Conservation (phyloP, 1,140 invertebrate species). For the Hypothenemus hampei region DNA sequence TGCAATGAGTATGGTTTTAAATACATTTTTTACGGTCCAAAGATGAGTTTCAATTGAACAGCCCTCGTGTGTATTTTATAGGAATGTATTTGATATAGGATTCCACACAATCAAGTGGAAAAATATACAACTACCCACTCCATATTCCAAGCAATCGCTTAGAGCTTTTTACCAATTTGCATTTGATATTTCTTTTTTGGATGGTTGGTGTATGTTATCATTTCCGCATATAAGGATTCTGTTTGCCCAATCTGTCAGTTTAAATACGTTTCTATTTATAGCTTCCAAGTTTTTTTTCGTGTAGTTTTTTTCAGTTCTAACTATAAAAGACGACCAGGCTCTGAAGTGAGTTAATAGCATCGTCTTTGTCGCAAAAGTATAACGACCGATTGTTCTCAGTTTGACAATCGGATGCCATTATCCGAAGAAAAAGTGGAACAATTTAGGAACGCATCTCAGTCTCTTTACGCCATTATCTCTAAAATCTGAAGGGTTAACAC, state of each 20-base stretch:
- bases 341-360: constrained; percentile 5
- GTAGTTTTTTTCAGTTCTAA: not conserved
- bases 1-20: too few relatives aligned
- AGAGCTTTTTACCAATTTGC: constrained; percentile 20
- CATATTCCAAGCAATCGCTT: constrained; percentile 11
- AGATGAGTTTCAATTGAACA: too few relatives aligned
- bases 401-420: constrained; percentile 24
- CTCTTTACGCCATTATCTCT: constrained; percentile 12
- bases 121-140: constrained; percentile 4
- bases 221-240: constrained; percentile 4
- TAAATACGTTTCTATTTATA: too few relatives aligned
- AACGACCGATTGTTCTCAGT: constrained; percentile 17
- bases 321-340: not conserved
- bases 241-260: too few relatives aligned
- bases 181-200: constrained; percentile 16
- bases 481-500: constrained; percentile 12
- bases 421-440: constrained; percentile 25
- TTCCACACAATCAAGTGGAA: constrained; percentile 4
- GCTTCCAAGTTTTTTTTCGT: not conserved
- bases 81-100: too few relatives aligned
- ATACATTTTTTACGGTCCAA: too few relatives aligned
- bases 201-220: constrained; percentile 4
- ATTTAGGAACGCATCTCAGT: constrained; percentile 2
- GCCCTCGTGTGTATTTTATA: too few relatives aligned
- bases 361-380: constrained; percentile 10